Percentiles rank a stretch among this genome's conserved stretches.
Evolutionary conservation across 2,888 invertebrate species (phyloP).

Genomic region (Cantharis flavilabris): DNA sequence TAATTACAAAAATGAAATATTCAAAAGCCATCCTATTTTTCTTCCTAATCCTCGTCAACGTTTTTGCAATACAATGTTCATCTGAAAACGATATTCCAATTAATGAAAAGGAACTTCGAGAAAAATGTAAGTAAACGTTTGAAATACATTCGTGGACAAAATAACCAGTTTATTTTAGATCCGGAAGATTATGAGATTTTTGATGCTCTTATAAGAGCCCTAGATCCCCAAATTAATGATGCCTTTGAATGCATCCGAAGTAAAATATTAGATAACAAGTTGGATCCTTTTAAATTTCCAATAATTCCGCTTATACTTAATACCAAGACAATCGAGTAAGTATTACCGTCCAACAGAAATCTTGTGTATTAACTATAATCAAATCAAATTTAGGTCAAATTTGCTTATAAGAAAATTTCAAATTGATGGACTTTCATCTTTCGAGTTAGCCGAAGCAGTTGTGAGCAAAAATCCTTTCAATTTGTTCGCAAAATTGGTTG

Average conservation of each 20-base stretch:
- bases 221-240: neutral
- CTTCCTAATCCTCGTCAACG: neutral
- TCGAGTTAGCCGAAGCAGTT: neutral
- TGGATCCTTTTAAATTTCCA: neutral
- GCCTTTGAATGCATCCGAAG: neutral
- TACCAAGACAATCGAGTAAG: neutral
- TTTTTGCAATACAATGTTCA: neutral
- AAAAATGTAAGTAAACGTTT: neutral
- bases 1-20: neutral
- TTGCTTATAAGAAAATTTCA: neutral
- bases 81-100: neutral
- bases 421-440: neutral
- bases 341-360: too few relatives aligned
- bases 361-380: too few relatives aligned
- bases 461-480: neutral
- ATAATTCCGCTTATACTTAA: neutral
- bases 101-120: neutral
- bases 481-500: neutral
- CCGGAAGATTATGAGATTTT: neutral
- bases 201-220: neutral
- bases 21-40: neutral
- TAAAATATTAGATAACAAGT: neutral
- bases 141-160: neutral
- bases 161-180: neutral
- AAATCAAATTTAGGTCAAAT: too few relatives aligned